phyloP scores from a whole-genome alignment of 2,797 vertebrate species.

The Rhabdomys pumilio region DNA sequence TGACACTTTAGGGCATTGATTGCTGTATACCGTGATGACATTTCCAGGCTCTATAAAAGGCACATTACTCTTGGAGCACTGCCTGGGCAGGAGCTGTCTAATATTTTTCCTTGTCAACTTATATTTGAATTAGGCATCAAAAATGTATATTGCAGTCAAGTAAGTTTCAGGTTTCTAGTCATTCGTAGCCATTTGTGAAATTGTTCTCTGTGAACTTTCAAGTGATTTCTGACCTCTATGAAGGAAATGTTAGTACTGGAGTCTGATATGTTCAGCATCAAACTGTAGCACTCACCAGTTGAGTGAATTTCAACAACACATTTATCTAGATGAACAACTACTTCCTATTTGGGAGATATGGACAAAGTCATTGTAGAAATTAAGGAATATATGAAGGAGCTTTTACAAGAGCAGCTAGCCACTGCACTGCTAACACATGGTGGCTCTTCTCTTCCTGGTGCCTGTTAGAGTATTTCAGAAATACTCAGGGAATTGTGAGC shows the following conservation, averaged over 20 bases:
- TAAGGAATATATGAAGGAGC: neutral
- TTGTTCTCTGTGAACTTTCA: neutral
- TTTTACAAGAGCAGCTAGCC: neutral
- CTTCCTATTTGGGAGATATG: neutral
- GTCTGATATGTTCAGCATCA: neutral
- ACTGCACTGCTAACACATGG: neutral
- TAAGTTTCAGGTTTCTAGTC: neutral
- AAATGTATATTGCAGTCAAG: neutral
- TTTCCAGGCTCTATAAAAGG: neutral
- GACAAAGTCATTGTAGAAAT: neutral
- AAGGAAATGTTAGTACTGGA: neutral
- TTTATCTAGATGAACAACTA: neutral
- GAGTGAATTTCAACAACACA: neutral
- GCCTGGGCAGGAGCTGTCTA: neutral
- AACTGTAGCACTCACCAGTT: neutral
- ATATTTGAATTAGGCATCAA: neutral
- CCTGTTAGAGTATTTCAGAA: neutral
- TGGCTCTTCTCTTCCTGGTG: neutral
- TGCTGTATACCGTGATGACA: neutral
- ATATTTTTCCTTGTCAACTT: neutral
- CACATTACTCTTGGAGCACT: neutral
- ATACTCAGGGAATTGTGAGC: neutral
- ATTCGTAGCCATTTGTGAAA: neutral
- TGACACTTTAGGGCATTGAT: neutral
- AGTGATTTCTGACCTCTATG: neutral